Percentiles rank a stretch among this genome's conserved stretches.
phyloP scores from a whole-genome alignment of 2,888 invertebrate genomes.

The Catocala fraxini region DNA sequence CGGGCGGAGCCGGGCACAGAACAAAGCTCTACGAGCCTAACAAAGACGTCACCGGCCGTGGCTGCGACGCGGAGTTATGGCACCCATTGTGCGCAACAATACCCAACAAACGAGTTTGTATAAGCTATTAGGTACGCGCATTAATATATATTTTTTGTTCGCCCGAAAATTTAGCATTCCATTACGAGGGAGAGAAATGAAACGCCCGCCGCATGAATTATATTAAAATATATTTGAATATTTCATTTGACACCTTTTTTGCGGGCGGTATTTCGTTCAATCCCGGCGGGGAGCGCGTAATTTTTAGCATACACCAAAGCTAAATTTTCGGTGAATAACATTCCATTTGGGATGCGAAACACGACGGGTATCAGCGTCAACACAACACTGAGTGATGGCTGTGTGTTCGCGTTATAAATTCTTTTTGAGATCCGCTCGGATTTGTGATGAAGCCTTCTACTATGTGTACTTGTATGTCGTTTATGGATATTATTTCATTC shows the following conservation, averaged over 20 bases:
- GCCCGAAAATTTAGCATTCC: constrained; percentile 88
- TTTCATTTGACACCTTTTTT: constrained; percentile 88
- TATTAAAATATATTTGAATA: constrained; percentile 88
- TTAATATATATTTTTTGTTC: constrained; percentile 88
- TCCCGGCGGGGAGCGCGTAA: constrained; percentile 81
- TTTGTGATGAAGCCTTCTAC: constrained; percentile 60
- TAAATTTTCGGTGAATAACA: constrained; percentile 85
- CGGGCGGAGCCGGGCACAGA: constrained; percentile 79
- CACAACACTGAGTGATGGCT: constrained; percentile 82
- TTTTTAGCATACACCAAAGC: constrained; percentile 84
- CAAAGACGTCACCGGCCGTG: constrained; percentile 88
- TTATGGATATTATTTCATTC: constrained; percentile 35
- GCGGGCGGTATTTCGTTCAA: constrained; percentile 85
- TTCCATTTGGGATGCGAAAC: constrained; percentile 85
- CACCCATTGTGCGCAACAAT: constrained; percentile 87
- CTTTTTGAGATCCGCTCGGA: constrained; percentile 73
- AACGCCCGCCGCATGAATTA: constrained; percentile 88
- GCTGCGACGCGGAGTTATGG: constrained; percentile 87
- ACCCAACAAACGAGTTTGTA: constrained; percentile 88
- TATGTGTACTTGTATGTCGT: constrained; percentile 38
- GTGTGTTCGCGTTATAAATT: constrained; percentile 76
- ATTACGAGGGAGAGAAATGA: constrained; percentile 88
- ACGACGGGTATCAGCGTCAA: constrained; percentile 85
- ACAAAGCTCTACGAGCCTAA: constrained; percentile 83
- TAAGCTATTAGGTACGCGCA: constrained; percentile 88